These are phyloP conservation scores for Apostichopus japonicus DNA, from an alignment of 35 echinoderm and acorn worm species.

Conservation along the genomic window DNA sequence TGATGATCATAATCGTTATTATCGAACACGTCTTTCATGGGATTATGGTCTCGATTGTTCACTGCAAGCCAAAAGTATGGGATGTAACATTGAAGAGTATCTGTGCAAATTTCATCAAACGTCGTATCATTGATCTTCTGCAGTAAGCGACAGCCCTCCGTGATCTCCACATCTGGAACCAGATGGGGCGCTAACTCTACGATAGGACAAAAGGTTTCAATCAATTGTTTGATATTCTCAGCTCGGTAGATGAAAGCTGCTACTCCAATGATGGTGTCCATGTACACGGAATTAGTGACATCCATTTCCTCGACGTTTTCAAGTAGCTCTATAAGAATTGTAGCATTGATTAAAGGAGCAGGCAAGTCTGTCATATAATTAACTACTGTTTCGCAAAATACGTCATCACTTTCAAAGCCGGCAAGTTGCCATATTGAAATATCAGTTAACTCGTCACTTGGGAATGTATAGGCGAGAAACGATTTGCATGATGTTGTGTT, in stretches of 20 bases:
- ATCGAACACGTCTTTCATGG: too few relatives aligned
- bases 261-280: not conserved
- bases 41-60: not conserved
- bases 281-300: not conserved
- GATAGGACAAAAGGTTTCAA: not conserved
- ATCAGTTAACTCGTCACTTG: not conserved
- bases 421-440: not conserved
- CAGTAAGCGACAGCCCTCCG: constrained; percentile 11
- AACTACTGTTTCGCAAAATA: not conserved
- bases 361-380: not conserved
- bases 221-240: constrained; percentile 8
- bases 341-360: not conserved
- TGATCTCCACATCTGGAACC: not conserved
- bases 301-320: not conserved
- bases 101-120: constrained; percentile 27
- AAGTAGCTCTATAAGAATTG: not conserved
- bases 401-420: constrained; percentile 4
- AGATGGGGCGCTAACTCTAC: not conserved
- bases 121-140: not conserved
- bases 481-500: not conserved
- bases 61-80: constrained; percentile 43
- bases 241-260: constrained; percentile 19
- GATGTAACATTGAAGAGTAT: constrained; percentile 19
- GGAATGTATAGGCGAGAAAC: not conserved
- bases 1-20: not conserved